These are phyloP conservation scores for Eledona agricola DNA, from an alignment of 2,888 invertebrate genomes.

Conservation along the genomic window DNA sequence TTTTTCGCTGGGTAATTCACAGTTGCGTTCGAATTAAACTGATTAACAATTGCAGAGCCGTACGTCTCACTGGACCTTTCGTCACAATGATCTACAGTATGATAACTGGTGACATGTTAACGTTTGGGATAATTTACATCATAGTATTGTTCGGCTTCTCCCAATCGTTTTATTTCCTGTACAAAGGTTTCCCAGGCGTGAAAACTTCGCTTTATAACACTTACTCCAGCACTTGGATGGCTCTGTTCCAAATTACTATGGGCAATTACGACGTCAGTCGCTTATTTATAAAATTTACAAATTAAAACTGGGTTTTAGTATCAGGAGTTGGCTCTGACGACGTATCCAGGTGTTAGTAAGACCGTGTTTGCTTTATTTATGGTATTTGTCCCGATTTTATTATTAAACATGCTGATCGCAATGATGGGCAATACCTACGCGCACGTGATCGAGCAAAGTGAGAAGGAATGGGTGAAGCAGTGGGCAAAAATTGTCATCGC, in stretches of 20 bases:
- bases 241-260: conserved; percentile 95
- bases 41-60: conserved; percentile 71
- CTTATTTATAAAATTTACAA: background rate
- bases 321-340: conserved; percentile 86
- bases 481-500: conserved; percentile 99
- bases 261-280: conserved; percentile 96
- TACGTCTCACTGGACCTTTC: conserved; percentile 95
- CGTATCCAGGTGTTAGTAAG: conserved; percentile 92
- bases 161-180: conserved; percentile 94
- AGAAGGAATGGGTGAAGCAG: conserved; percentile 99
- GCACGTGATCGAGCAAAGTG: conserved; percentile 96
- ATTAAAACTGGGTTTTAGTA: conserved; percentile 70
- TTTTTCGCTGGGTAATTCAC: conserved; percentile 92
- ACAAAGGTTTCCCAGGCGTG: conserved; percentile 87
- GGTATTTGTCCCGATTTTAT: conserved; percentile 95
- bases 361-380: conserved; percentile 97
- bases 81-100: conserved; percentile 99
- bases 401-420: conserved; percentile 97
- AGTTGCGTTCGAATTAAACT: conserved; percentile 9
- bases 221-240: conserved; percentile 96
- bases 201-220: conserved; percentile 83
- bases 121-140: conserved; percentile 96
- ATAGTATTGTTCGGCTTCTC: conserved; percentile 96
- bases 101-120: conserved; percentile 98
- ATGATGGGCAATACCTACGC: conserved; percentile 99